phyloP scores from a whole-genome alignment of 2,888 invertebrate species.

The Buathra laborator region DNA sequence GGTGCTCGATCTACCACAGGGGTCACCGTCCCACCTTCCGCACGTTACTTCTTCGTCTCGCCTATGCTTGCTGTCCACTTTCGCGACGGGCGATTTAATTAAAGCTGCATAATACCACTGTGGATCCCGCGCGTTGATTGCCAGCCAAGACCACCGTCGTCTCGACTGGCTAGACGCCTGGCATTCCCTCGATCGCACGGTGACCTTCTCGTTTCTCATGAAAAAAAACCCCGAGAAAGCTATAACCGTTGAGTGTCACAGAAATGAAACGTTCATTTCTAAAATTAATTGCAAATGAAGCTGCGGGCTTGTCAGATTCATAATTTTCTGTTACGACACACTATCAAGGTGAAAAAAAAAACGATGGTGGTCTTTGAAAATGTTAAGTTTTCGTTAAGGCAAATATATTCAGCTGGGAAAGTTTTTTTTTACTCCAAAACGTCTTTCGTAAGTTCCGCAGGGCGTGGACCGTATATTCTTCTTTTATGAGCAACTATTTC shows the following conservation, averaged over 20 bases:
- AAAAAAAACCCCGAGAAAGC: constrained; percentile 24
- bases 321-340: not conserved
- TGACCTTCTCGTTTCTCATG: constrained; percentile 4
- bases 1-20: constrained; percentile 19
- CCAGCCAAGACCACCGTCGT: constrained; percentile 37
- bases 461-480: no score
- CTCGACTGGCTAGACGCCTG: constrained; percentile 43
- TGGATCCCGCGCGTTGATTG: constrained; percentile 72
- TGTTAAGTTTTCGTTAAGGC: not conserved
- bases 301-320: not conserved
- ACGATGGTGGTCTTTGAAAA: no score
- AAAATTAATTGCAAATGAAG: not conserved
- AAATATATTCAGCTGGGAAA: not conserved
- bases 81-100: constrained; percentile 76
- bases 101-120: constrained; percentile 75
- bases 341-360: not conserved
- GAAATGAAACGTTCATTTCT: constrained; percentile 7
- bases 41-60: constrained; percentile 34
- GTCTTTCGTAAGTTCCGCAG: not conserved
- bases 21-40: constrained; percentile 32
- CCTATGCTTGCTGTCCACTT: constrained; percentile 58
- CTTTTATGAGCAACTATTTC: not conserved
- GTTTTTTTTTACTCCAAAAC: not conserved
- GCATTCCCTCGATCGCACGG: constrained; percentile 24
- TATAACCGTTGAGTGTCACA: not conserved